phyloP scores from a whole-genome alignment of 2,888 invertebrate genomes.

The Drosophila anceps region DNA sequence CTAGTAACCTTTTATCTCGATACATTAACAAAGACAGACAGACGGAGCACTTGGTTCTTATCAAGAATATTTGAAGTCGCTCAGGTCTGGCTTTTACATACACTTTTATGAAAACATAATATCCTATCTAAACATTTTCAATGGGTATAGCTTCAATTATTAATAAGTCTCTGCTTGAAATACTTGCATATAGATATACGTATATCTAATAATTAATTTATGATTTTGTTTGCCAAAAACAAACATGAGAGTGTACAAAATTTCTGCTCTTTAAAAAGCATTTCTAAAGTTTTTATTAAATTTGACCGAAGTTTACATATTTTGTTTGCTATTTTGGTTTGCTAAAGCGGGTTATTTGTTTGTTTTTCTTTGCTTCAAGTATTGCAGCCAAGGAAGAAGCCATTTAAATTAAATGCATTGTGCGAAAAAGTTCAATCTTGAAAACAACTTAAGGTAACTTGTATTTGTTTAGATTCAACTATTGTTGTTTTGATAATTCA shows the following conservation, averaged over 20 bases:
- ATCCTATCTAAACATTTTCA: no score
- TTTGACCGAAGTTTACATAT: background rate
- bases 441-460: background rate
- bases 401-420: background rate
- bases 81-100: no score
- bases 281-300: background rate
- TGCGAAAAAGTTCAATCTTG: background rate
- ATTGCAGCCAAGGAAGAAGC: background rate
- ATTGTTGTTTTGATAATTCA: conserved; percentile 26
- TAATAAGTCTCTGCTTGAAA: no score
- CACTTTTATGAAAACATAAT: no score
- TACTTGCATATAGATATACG: background rate
- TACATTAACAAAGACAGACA: no score
- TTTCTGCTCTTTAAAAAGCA: background rate
- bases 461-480: background rate
- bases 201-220: background rate
- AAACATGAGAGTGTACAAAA: background rate
- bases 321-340: background rate
- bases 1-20: no score
- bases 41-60: no score
- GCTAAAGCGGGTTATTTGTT: conserved; percentile 13
- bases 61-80: no score
- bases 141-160: no score
- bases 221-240: background rate
- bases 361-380: background rate